Evolutionary conservation across 2,797 vertebrate genomes (phyloP).

Genomic region (Mormyrops attenuatus): DNA sequence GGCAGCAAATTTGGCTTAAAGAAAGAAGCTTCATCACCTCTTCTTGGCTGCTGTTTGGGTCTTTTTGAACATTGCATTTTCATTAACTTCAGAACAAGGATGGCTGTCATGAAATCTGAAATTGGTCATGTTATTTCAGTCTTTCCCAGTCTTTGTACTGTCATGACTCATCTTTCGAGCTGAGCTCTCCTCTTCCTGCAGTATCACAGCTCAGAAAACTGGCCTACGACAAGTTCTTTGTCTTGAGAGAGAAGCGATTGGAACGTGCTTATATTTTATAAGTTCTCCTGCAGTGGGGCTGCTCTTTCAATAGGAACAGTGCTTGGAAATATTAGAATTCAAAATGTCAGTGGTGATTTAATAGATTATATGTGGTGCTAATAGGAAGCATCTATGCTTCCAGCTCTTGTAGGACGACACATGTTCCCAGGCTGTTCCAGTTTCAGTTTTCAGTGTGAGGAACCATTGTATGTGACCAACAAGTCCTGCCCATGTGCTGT

Average conservation of each 20-base stretch:
- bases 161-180: slow-evolving; percentile 14
- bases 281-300: neutral
- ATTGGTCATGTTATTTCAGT: neutral
- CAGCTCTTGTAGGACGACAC: neutral
- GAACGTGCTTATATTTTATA: slow-evolving; percentile 31
- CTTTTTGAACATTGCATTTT: neutral
- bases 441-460: neutral
- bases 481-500: neutral
- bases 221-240: slow-evolving; percentile 26
- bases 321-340: slow-evolving; percentile 41
- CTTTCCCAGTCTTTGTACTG: neutral
- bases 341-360: neutral
- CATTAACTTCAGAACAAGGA: neutral
- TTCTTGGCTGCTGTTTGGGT: neutral
- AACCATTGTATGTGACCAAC: neutral
- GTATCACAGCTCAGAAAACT: slow-evolving; percentile 36
- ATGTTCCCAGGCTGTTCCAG: neutral
- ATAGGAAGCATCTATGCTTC: neutral
- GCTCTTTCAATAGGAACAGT: slow-evolving; percentile 38
- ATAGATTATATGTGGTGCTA: neutral
- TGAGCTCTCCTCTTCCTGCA: slow-evolving; percentile 25
- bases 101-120: slow-evolving; percentile 32
- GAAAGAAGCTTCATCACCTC: neutral
- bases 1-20: neutral
- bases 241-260: slow-evolving; percentile 19